A percentile compares a stretch with the other conserved stretches of the same genome.
These are phyloP conservation scores for Timema cristinae DNA, from an alignment of 2,888 invertebrate species.

Conservation along the genomic window DNA sequence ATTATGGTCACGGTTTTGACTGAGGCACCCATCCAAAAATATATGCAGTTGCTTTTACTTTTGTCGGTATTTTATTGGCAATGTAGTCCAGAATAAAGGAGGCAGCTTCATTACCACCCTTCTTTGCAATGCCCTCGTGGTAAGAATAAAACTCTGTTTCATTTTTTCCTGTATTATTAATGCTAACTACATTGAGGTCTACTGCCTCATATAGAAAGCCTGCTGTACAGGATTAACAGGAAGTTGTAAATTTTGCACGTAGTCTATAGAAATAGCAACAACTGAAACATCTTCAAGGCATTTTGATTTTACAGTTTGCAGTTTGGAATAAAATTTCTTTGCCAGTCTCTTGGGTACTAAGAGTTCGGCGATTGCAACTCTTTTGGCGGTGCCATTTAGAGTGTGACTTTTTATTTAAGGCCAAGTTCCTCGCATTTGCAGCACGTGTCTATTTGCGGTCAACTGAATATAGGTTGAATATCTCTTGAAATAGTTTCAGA, in stretches of 20 bases:
- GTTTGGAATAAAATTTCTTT: not conserved
- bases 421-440: not conserved
- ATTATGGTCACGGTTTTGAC: not conserved
- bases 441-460: not conserved
- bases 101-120: not conserved
- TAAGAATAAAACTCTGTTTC: not conserved
- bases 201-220: not conserved
- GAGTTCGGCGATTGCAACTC: not conserved
- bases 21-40: not conserved
- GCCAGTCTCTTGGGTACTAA: not conserved
- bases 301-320: not conserved
- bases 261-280: not conserved
- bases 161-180: not conserved
- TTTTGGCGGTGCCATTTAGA: not conserved
- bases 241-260: slow-evolving; percentile 7
- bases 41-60: not conserved
- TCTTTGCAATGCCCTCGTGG: not conserved
- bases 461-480: not conserved
- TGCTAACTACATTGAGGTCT: not conserved
- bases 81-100: not conserved
- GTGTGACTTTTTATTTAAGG: not conserved
- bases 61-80: not conserved
- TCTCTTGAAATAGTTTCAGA: not conserved
- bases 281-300: not conserved
- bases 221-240: not conserved